Evolutionary conservation across 64 coral and sea anemone genomes (phyloP), one percentile per base, ranked within the genome.

Genomic region (Stylophora pistillata): DNA sequence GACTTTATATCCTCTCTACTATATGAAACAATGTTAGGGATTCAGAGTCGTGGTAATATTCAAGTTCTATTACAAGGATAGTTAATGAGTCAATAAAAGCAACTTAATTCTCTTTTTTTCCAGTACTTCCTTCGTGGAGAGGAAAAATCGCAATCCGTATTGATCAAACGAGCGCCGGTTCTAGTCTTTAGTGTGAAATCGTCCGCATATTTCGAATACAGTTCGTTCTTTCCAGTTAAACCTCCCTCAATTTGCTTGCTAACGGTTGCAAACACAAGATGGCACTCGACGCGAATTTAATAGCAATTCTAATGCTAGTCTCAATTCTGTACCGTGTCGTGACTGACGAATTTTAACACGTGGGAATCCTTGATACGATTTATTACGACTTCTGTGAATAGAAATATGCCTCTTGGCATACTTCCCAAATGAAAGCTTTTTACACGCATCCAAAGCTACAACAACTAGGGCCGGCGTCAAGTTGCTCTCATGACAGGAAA

Each of bases 401-500:
- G 64, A 25, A 68, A 68, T 10, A 10, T 68, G 64, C 64, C n/a
- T 68, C 26, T 68, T 70, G 61, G 34, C 61, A 84, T 21, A 84
- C 26, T 69, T 84, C 80, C 80, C 21, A 26, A 84, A 69, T 84
- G 32, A 37, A 13, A 54, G 62, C n/a, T 21, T 68, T 84, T 84
- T 13, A 55, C 15, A 53, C 41, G 80, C 64, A 25, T 66, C 23
- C 60, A 59, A 28, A 33, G 20, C 10, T 32, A 25, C 13, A 82
- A n/a, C 78, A 61, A 41, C 31, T 47, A 4, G 37, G 57, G 69
- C 80, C 60, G 80, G 80, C 80, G 80, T 13, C 33, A 52, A 68
- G 21, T 84, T 25, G 80, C 60, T 62, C 80, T 69, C 34, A 70
- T 84, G 69, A 84, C 80, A 84, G 62, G 80, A 70, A 84, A 53